Evolutionary conservation across 2,113 vertebrate species (phyloP).

Genomic region (Pluvianellus socialis): DNA sequence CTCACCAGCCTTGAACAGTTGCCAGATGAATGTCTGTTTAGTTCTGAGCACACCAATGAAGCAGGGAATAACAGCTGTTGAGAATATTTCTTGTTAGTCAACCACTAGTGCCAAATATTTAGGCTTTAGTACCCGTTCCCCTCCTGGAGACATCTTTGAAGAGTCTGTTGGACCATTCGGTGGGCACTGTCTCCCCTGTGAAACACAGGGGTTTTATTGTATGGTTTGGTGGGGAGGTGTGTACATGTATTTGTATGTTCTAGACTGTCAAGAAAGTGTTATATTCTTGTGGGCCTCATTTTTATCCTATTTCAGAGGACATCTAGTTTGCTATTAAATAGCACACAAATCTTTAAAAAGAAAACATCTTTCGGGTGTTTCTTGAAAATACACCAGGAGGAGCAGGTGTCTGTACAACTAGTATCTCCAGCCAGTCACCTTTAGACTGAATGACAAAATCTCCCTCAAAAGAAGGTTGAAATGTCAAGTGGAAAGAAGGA

Average conservation of each 20-base stretch:
- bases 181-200: background rate
- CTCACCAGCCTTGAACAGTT: background rate
- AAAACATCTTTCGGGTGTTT: background rate
- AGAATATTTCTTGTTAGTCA: background rate
- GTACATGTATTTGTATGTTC: background rate
- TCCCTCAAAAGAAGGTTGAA: background rate
- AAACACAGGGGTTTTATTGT: background rate
- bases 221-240: background rate
- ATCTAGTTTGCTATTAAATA: background rate
- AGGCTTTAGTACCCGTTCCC: background rate
- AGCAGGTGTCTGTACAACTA: background rate
- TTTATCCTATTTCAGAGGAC: background rate
- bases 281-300: background rate
- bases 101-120: background rate
- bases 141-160: background rate
- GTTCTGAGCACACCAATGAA: background rate
- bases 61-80: background rate
- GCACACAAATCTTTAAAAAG: background rate
- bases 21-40: background rate
- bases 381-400: background rate
- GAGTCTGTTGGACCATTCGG: background rate
- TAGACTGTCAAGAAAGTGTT: background rate
- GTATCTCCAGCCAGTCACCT: background rate
- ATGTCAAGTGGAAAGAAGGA: background rate
- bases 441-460: background rate